Percentiles rank a stretch among this genome's conserved stretches.
These are phyloP conservation scores for Tenthredo livida DNA, from an alignment of 2,888 invertebrate species.

Conservation along the genomic window DNA sequence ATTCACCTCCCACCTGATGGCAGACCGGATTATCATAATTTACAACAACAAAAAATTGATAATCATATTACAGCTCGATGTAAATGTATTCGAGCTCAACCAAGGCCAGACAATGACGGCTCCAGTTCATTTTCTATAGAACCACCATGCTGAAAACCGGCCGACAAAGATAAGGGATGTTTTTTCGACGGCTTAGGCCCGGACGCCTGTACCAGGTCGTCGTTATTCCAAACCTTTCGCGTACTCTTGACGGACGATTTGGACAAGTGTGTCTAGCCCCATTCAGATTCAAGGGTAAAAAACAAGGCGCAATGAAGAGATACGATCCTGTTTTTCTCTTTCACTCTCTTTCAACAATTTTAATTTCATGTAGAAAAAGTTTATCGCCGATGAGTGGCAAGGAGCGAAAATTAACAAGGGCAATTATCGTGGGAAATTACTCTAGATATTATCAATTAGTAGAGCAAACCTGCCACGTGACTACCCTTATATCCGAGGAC, in stretches of 20 bases:
- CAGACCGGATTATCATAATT: constrained; percentile 10
- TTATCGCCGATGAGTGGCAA: background rate
- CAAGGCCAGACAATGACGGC: background rate
- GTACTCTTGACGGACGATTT: constrained; percentile 30
- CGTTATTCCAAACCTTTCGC: constrained; percentile 26
- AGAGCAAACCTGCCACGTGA: background rate
- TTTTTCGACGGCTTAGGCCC: constrained; percentile 37
- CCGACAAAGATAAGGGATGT: constrained; percentile 48
- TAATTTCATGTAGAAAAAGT: background rate
- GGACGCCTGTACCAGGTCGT: background rate
- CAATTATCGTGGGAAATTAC: background rate
- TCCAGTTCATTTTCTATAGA: constrained; percentile 6
- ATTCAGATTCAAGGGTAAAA: constrained; percentile 22
- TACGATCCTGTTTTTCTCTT: constrained; percentile 13
- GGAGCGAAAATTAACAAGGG: constrained; percentile 13
- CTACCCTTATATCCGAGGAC: background rate
- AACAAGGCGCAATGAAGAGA: constrained; percentile 13
- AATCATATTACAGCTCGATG: constrained; percentile 8
- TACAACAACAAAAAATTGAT: background rate
- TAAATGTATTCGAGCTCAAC: background rate
- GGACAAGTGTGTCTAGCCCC: constrained; percentile 35
- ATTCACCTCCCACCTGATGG: background rate
- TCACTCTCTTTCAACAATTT: background rate
- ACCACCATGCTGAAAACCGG: constrained; percentile 31
- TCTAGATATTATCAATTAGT: background rate